A percentile compares a stretch with the other conserved stretches of the same genome.
Conservation (phyloP, 2,797 vertebrate species). For the Phoeniculus purpureus region DNA sequence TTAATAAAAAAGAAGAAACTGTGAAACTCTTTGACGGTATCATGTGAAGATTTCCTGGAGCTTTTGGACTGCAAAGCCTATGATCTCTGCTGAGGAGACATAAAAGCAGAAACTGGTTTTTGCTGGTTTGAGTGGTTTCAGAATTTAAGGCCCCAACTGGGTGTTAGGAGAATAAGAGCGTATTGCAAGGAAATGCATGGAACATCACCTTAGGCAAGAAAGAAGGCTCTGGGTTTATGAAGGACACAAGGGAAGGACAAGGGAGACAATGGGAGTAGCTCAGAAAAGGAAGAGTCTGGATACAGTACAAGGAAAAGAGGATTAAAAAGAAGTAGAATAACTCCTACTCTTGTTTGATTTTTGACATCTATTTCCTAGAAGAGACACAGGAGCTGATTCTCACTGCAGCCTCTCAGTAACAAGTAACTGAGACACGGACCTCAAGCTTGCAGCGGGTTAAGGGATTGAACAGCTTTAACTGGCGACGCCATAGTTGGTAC, state of each 20-base stretch:
- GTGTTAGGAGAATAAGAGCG: neutral
- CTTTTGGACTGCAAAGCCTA: neutral
- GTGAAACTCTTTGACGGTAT: neutral
- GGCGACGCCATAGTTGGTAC: neutral
- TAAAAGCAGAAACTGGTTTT: neutral
- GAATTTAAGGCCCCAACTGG: neutral
- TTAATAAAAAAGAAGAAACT: neutral
- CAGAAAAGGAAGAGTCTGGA: neutral
- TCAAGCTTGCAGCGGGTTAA: neutral
- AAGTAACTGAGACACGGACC: rapidly evolving
- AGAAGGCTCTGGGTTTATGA: neutral
- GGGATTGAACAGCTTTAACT: neutral
- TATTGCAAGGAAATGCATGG: neutral
- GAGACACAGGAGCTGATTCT: neutral
- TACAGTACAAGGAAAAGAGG: neutral
- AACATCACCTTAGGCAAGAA: neutral
- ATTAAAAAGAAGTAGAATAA: neutral
- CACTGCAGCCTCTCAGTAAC: neutral
- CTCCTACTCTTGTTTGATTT: neutral
- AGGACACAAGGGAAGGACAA: neutral
- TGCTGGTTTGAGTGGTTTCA: neutral
- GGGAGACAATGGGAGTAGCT: neutral
- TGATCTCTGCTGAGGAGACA: neutral
- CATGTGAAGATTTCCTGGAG: neutral
- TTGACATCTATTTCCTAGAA: neutral